Percentiles rank a stretch among this genome's conserved stretches.
Evolutionary conservation across 2,113 vertebrate species (phyloP).

Genomic region (Pontoporia blainvillei): DNA sequence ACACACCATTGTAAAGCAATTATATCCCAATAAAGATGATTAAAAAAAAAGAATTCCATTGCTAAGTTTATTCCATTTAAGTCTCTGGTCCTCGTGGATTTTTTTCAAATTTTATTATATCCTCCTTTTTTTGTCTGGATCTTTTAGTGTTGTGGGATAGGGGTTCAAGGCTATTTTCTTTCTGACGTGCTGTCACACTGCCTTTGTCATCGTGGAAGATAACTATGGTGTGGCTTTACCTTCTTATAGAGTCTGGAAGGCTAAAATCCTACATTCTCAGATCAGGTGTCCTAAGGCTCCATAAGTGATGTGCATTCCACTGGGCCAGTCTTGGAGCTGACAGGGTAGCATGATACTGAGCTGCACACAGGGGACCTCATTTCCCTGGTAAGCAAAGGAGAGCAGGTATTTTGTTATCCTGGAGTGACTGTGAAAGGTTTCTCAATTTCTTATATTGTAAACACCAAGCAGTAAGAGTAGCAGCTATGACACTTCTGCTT

Average conservation of each 20-base stretch:
- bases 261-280: not conserved
- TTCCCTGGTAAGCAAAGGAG: not conserved
- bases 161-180: not conserved
- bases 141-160: not conserved
- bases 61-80: not conserved
- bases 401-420: not conserved
- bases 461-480: not conserved
- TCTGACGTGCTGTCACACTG: not conserved
- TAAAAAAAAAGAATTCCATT: not conserved
- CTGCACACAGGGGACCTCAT: not conserved
- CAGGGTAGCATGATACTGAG: not conserved
- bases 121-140: not conserved
- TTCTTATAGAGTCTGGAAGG: not conserved
- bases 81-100: not conserved
- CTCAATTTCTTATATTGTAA: not conserved
- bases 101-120: not conserved
- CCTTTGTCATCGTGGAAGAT: not conserved
- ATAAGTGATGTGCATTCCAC: not conserved
- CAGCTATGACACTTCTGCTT: not conserved
- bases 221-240: not conserved
- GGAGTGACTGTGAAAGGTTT: not conserved
- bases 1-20: too few relatives aligned
- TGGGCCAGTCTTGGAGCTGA: not conserved
- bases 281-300: not conserved
- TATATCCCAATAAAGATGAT: too few relatives aligned